Evolutionary conservation across 2,888 invertebrate genomes (phyloP).

Genomic region (Sarcophaga rosellei): DNA sequence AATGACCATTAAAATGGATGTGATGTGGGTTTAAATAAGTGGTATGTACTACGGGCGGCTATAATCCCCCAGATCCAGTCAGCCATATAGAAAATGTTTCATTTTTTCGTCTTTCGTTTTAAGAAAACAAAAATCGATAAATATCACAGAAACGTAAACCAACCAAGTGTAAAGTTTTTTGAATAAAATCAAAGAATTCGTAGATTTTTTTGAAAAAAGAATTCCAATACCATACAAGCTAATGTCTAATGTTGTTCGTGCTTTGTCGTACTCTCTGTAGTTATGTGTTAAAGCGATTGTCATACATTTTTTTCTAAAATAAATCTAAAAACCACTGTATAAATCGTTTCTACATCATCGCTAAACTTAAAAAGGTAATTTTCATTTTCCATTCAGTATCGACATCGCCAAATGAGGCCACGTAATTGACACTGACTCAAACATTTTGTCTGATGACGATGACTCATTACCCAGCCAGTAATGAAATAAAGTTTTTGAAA

Average conservation of each 20-base stretch:
- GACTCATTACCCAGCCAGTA: constrained; percentile 45
- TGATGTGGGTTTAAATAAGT: background rate
- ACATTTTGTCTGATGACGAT: constrained; percentile 19
- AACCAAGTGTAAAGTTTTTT: background rate
- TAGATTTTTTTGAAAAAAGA: background rate
- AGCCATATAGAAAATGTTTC: constrained; percentile 12
- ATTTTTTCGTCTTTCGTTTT: background rate
- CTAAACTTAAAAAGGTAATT: constrained; percentile 16
- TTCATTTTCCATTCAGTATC: constrained; percentile 18
- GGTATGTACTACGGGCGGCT: background rate
- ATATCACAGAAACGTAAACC: background rate
- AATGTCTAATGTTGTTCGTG: no score
- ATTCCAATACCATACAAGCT: background rate
- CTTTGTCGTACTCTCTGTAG: no score
- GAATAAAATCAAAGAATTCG: background rate
- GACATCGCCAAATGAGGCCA: constrained; percentile 44
- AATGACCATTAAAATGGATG: background rate
- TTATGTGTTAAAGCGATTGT: no score
- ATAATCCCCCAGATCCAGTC: constrained; percentile 37
- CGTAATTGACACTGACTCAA: constrained; percentile 56
- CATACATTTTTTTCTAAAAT: background rate
- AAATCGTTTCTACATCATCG: background rate
- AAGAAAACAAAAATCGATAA: background rate
- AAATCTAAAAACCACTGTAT: background rate
- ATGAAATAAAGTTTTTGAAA: constrained; percentile 15